Evolutionary conservation across 2,797 vertebrate genomes (phyloP).

Genomic region (Scolopax bukidnonensis): DNA sequence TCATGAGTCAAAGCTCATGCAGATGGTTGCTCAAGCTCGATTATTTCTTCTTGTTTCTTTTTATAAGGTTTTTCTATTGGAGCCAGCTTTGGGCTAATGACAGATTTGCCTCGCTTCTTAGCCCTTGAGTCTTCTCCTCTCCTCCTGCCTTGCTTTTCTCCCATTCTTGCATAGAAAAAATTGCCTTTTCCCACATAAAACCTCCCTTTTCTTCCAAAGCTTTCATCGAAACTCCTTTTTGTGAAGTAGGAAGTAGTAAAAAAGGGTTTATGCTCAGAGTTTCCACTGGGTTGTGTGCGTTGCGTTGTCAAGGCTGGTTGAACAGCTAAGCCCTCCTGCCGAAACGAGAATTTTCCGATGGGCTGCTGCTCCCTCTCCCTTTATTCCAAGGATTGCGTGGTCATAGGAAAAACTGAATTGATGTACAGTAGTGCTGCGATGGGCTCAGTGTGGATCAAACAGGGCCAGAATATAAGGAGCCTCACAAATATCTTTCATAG

Average conservation of each 20-base stretch:
- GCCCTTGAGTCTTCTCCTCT: neutral
- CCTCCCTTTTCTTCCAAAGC: neutral
- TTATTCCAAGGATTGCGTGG: neutral
- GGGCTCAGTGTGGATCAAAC: neutral
- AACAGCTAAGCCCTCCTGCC: neutral
- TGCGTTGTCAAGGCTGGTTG: neutral
- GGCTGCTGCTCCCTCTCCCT: neutral
- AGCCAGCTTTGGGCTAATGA: neutral
- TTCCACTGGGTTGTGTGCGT: neutral
- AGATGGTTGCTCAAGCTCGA: neutral
- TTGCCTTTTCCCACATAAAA: neutral
- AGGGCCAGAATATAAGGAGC: neutral
- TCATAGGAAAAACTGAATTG: conserved; percentile 41
- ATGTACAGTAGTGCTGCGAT: neutral
- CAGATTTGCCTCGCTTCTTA: neutral
- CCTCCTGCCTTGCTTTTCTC: neutral
- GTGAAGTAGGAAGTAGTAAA: neutral
- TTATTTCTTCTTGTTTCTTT: neutral
- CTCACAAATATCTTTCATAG: neutral
- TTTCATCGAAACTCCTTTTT: neutral
- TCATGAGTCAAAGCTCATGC: neutral
- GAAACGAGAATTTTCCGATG: neutral
- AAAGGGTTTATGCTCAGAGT: neutral
- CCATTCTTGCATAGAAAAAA: neutral
- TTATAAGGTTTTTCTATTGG: too few relatives aligned